Percentiles rank a stretch among this genome's conserved stretches.
Conservation (phyloP, 2,888 invertebrate genomes). For the Drosophila robusta region DNA sequence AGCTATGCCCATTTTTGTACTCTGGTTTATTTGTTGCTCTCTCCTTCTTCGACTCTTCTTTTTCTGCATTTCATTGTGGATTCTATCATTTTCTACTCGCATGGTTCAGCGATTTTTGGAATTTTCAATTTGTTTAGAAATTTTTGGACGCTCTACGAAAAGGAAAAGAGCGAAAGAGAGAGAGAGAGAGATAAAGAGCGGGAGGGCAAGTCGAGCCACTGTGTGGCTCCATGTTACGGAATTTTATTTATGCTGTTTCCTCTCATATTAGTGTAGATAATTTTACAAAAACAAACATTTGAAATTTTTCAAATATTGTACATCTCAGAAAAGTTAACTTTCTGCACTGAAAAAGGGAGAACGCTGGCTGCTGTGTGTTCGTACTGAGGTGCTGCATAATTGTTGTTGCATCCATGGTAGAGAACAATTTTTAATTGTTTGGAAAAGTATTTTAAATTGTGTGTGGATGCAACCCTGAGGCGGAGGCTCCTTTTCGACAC, state of each 20-base stretch:
- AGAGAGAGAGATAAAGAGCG: background rate
- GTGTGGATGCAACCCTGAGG: too few relatives aligned
- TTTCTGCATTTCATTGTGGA: conserved; percentile 79
- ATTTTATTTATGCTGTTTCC: conserved; percentile 26
- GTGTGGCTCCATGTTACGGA: background rate
- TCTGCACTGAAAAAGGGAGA: background rate
- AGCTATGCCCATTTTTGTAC: conserved; percentile 27
- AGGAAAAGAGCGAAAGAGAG: conserved; percentile 1
- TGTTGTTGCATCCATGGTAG: background rate
- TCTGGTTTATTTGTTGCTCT: conserved; percentile 1
- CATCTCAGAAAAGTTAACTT: background rate
- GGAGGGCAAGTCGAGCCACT: background rate
- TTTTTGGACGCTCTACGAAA: conserved; percentile 59
- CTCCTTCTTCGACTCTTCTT: conserved; percentile 20
- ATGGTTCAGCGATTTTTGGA: conserved; percentile 80
- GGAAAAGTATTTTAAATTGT: background rate
- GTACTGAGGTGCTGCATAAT: background rate
- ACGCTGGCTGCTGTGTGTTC: background rate
- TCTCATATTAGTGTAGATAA: conserved; percentile 16
- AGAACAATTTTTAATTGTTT: background rate
- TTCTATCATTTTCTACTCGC: conserved; percentile 78
- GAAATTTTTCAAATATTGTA: conserved; percentile 5
- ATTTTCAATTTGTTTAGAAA: conserved; percentile 79
- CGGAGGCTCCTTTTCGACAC: too few relatives aligned
- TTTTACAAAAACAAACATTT: background rate